Conservation (phyloP, 1,140 invertebrate genomes). For the Cardiocondyla obscurior region DNA sequence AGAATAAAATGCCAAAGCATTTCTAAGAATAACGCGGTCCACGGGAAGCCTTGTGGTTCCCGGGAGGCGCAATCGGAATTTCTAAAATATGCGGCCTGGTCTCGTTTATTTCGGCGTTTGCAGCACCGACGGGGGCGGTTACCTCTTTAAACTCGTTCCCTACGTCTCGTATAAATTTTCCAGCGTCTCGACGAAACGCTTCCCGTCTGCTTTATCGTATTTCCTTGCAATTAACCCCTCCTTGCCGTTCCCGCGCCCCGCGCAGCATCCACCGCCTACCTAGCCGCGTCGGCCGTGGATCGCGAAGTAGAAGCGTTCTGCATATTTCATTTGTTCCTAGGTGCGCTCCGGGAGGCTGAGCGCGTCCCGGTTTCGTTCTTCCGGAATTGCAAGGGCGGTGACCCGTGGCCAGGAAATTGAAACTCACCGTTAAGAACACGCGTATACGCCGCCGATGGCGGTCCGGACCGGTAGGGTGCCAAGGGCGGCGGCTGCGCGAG, state of each 20-base stretch:
- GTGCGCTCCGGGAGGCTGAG: constrained; percentile 17
- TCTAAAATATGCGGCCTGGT: constrained; percentile 50
- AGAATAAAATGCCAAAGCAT: not conserved
- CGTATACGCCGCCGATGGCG: not conserved
- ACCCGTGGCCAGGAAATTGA: constrained; percentile 58
- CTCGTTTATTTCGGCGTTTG: constrained; percentile 52
- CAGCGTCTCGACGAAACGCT: constrained; percentile 65
- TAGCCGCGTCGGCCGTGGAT: constrained; percentile 10
- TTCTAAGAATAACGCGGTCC: constrained; percentile 21
- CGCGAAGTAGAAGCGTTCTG: constrained; percentile 55
- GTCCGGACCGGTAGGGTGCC: not conserved
- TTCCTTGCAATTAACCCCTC: constrained; percentile 72
- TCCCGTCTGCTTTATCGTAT: constrained; percentile 68
- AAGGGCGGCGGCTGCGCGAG: not conserved
- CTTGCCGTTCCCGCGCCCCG: constrained; percentile 19
- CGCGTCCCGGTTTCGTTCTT: constrained; percentile 17
- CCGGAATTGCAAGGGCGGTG: constrained; percentile 38
- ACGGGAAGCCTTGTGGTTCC: not conserved
- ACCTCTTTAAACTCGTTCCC: constrained; percentile 1
- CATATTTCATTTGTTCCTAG: constrained; percentile 66
- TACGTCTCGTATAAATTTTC: constrained; percentile 67
- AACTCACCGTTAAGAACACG: constrained; percentile 57
- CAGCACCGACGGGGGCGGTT: not conserved
- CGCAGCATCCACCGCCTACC: not conserved
- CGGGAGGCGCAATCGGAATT: constrained; percentile 57